Conservation (phyloP, 2,113 vertebrate species). For the Zingel zingel region DNA sequence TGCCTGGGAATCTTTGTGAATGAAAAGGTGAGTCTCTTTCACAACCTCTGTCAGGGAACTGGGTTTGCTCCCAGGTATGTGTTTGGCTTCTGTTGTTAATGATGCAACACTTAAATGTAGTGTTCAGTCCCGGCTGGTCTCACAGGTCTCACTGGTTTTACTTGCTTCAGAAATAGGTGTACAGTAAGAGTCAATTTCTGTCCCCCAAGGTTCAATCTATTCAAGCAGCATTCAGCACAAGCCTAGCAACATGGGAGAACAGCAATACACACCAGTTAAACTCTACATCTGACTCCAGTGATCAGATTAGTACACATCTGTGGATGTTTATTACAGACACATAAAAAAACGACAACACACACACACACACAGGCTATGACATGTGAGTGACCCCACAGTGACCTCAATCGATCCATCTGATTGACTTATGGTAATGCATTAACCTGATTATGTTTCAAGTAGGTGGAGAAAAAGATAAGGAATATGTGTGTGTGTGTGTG, state of each 20-base stretch:
- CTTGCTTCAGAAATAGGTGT: not conserved
- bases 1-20: not conserved
- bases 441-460: slow-evolving; percentile 56
- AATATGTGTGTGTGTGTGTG: no score
- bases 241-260: not conserved
- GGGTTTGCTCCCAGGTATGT: not conserved
- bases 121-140: not conserved
- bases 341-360: slow-evolving; percentile 4
- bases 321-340: slow-evolving; percentile 1
- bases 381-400: slow-evolving; percentile 29
- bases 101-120: not conserved
- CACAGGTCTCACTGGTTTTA: slow-evolving; percentile 15
- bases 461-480: slow-evolving; percentile 9
- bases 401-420: slow-evolving; percentile 57
- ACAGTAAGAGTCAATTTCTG: no score
- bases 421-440: slow-evolving; percentile 68
- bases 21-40: slow-evolving; percentile 8
- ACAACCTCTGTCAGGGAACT: not conserved
- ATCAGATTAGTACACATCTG: not conserved
- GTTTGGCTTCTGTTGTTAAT: not conserved
- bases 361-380: slow-evolving; percentile 2
- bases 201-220: no score
- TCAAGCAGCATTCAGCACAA: not conserved
- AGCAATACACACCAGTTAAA: not conserved
- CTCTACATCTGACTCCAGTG: slow-evolving; percentile 2